Evolutionary conservation across 2,797 vertebrate species (phyloP).

Genomic region (Notolepis coatsorum): DNA sequence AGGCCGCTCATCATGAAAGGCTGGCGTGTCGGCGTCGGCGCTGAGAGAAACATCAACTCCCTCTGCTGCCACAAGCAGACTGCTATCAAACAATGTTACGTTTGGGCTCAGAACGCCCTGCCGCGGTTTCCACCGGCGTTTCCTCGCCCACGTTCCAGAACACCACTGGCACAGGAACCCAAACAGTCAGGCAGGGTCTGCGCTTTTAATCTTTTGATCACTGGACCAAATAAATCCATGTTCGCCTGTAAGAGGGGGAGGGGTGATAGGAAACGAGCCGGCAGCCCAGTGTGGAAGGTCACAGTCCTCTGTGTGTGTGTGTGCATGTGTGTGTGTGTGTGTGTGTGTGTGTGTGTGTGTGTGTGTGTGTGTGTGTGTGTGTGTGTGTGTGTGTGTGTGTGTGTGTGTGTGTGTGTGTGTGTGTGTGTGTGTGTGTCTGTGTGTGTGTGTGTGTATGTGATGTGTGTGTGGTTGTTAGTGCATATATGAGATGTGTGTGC

Average conservation of each 20-base stretch:
- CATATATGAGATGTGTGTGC: not conserved
- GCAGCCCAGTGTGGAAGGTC: conserved; percentile 38
- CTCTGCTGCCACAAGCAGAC: conserved; percentile 39
- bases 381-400: not conserved
- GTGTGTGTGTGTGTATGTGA: not conserved
- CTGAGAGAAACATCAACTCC: conserved; percentile 65
- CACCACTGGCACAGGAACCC: conserved; percentile 49
- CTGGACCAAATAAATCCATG: conserved; percentile 61
- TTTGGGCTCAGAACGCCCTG: conserved; percentile 29
- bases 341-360: not conserved
- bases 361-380: not conserved
- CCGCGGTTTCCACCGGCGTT: conserved; percentile 56
- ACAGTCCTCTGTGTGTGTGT: conserved; percentile 24
- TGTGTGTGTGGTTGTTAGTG: not conserved
- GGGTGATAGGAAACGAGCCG: conserved; percentile 59
- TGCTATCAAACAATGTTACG: conserved; percentile 61
- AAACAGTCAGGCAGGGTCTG: conserved; percentile 39
- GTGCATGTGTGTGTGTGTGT: conserved; percentile 4
- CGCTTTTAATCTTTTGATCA: conserved; percentile 68
- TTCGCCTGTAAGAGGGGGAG: conserved; percentile 36
- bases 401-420: conserved; percentile 15
- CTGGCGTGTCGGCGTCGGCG: conserved; percentile 50
- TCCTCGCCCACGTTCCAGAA: conserved; percentile 46
- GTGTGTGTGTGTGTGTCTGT: not conserved
- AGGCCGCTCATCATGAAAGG: conserved; percentile 59